phyloP scores from a whole-genome alignment of 2,888 invertebrate genomes.

The Trichopria drosophilae region DNA sequence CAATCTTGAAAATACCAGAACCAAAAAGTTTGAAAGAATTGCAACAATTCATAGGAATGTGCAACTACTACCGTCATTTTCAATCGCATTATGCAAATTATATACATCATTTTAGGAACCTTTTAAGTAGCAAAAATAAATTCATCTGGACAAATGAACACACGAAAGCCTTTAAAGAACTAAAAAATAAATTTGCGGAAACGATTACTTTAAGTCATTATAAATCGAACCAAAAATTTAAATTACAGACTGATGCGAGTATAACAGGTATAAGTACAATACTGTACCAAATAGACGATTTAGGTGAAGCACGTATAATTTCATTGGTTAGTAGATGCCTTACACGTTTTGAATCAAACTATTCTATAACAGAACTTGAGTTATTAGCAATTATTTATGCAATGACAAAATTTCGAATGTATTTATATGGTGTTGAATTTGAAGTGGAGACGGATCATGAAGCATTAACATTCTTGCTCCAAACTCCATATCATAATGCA shows the following conservation, averaged over 20 bases:
- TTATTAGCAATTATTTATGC: no score
- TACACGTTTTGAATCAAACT: constrained; percentile 26
- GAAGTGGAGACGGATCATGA: constrained; percentile 9
- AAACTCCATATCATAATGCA: constrained; percentile 2
- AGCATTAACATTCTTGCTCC: constrained; percentile 8
- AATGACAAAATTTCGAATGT: constrained; percentile 8
- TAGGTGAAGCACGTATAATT: constrained; percentile 22
- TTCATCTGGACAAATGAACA: constrained; percentile 9
- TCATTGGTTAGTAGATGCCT: constrained; percentile 36
- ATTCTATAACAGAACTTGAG: constrained; percentile 39
- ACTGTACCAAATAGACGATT: constrained; percentile 21
- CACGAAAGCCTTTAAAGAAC: background rate
- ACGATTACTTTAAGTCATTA: constrained; percentile 4
- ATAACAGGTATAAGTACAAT: constrained; percentile 28
- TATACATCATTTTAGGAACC: constrained; percentile 3
- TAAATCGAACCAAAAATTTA: constrained; percentile 8
- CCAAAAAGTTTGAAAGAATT: constrained; percentile 37
- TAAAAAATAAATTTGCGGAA: constrained; percentile 7
- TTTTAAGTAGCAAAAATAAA: constrained; percentile 4
- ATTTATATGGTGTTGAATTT: constrained; percentile 4
- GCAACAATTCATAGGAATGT: constrained; percentile 26
- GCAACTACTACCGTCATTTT: constrained; percentile 13
- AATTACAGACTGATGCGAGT: constrained; percentile 27
- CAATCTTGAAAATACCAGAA: constrained; percentile 33
- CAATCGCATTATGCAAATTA: background rate